Evolutionary conservation across 2,113 vertebrate species (phyloP), one percentile per base, ranked within the genome.

Genomic region (Callospermophilus lateralis): DNA sequence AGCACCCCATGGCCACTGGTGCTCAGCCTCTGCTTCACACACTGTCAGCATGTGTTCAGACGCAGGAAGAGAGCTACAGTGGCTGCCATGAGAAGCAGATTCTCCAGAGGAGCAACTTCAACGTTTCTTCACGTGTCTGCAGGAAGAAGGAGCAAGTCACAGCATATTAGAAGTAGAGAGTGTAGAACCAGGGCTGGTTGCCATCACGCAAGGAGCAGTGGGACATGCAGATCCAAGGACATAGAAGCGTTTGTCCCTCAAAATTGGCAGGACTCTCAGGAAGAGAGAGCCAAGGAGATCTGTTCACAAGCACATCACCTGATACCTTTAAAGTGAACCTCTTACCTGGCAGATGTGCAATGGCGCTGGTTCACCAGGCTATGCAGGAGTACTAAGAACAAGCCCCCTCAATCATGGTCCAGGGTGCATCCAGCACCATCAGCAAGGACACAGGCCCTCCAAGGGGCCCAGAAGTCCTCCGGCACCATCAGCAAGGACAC

Each of bases 11-110:
- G 99, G 92, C 99, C 99, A 97, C 99, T 99, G 98, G 98, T 99
- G 93, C 99, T 99, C 98, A 99, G 99, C 99, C 99, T 0, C 98
- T 99, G 65, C 99, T 99, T 73, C 98, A 97, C 93, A 99, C 99
- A 94, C 99, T 98, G 99, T 99, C 78, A 99, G 99, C 98, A 98
- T 99, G 28, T 87, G 97, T 98, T 98, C 0, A 98, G 98, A 76
- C 99, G 99, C 51, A 99, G 99, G 99, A 99, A 97, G 99, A 99
- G 72, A 99, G 99, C 58, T 99, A 99, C 97, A 99, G 94, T 98
- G 72, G 99, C 99, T 8, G 99, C 99, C 26, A 98, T 99, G 99
- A 99, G 97, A 99, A 99, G 72, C 99, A 99, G 93, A 99, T 99
- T 99, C 95, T 99, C 97, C 94, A 99, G 67, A 98, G 99, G 87